Conservation (phyloP, 2,113 vertebrate species). For the Calonectris borealis region DNA sequence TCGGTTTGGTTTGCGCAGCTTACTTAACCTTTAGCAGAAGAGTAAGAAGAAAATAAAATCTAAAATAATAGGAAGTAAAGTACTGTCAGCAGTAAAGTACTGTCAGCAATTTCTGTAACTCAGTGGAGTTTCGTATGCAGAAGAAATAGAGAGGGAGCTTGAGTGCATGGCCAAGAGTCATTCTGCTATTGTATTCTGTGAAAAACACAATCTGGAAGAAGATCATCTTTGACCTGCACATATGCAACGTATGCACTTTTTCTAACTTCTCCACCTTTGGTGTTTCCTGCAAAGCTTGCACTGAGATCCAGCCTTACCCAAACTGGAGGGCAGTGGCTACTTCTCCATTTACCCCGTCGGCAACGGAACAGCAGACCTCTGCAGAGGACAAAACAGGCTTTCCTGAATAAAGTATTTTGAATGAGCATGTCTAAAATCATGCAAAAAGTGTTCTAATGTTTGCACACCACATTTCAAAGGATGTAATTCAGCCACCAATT, state of each 20-base stretch:
- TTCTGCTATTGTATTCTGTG: background rate
- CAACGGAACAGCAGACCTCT: background rate
- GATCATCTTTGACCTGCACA: background rate
- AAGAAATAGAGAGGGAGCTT: background rate
- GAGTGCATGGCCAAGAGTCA: background rate
- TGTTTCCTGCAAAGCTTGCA: background rate
- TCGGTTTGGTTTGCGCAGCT: background rate
- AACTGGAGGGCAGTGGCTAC: background rate
- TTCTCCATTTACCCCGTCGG: background rate
- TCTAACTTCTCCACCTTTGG: background rate
- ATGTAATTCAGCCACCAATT: background rate
- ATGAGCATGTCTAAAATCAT: background rate
- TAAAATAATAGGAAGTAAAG: background rate
- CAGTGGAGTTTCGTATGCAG: background rate
- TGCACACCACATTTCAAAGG: background rate
- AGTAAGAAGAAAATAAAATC: background rate
- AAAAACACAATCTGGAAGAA: background rate
- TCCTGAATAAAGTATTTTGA: background rate
- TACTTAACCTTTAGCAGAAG: background rate
- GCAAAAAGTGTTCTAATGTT: accelerated
- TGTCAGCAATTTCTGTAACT: background rate
- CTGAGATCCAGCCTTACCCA: background rate
- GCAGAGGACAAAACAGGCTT: background rate
- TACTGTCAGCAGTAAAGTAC: background rate
- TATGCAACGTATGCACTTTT: background rate